These are phyloP conservation scores for Acanthacorydalis orientalis DNA, from an alignment of 2,888 invertebrate genomes.

Conservation along the genomic window DNA sequence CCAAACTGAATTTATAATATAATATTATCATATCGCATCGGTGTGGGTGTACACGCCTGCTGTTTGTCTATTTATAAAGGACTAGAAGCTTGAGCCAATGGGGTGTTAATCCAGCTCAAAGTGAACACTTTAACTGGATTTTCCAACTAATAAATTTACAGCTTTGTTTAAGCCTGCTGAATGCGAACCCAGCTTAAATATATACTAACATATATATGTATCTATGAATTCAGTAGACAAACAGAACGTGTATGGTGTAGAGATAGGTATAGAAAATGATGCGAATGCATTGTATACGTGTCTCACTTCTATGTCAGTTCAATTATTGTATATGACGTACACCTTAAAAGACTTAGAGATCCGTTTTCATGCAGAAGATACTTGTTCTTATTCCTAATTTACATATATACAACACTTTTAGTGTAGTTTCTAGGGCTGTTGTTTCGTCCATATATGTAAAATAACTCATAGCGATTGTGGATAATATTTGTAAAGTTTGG, in stretches of 20 bases:
- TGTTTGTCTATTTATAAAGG: neutral
- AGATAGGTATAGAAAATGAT: neutral
- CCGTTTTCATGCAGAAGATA: neutral
- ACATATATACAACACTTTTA: neutral
- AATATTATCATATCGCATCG: too few species aligned
- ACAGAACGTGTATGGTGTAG: neutral
- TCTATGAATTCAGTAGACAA: neutral
- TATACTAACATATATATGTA: neutral
- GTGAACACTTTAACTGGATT: slow-evolving; percentile 34
- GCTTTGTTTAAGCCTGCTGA: slow-evolving; percentile 40
- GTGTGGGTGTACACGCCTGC: neutral
- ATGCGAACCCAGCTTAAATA: slow-evolving; percentile 7
- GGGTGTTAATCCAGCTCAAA: slow-evolving; percentile 36
- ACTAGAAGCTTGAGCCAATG: slow-evolving; percentile 21
- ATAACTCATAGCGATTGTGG: neutral
- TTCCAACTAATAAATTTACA: slow-evolving; percentile 38
- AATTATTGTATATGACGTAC: neutral
- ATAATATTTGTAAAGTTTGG: neutral
- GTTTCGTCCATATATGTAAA: neutral
- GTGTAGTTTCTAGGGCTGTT: slow-evolving; percentile 1
- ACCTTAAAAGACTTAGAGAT: neutral
- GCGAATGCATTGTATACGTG: neutral
- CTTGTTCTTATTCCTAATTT: neutral
- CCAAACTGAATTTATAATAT: too few species aligned
- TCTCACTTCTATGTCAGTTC: neutral